Evolutionary conservation across 2,797 vertebrate genomes (phyloP).

Genomic region (Periophthalmus magnuspinnatus): DNA sequence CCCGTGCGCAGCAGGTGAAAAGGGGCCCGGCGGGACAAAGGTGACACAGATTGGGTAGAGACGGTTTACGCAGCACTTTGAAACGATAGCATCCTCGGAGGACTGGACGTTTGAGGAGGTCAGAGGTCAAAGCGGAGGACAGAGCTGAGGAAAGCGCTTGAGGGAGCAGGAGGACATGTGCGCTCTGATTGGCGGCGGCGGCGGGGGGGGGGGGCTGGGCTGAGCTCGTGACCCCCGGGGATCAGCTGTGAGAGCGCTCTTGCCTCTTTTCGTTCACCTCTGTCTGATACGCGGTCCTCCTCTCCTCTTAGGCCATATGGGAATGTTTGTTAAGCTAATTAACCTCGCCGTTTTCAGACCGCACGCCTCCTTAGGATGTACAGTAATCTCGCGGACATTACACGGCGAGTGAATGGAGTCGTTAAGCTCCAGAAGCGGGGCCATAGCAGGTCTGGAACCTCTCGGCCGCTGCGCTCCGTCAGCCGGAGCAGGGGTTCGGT

Average conservation of each 20-base stretch:
- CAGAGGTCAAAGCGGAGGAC: slow-evolving; percentile 37
- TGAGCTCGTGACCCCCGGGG: slow-evolving; percentile 3
- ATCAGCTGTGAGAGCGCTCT: not conserved
- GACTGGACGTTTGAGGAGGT: slow-evolving; percentile 24
- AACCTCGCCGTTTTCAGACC: slow-evolving; percentile 10
- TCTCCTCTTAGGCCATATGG: slow-evolving; percentile 14
- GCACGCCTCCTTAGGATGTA: not conserved
- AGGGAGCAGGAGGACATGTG: slow-evolving; percentile 25
- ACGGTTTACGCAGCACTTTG: slow-evolving; percentile 16
- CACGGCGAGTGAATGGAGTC: slow-evolving; percentile 7
- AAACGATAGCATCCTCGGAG: slow-evolving; percentile 39
- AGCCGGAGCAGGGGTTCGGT: slow-evolving; percentile 30
- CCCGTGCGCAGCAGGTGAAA: slow-evolving; percentile 15
- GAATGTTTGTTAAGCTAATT: slow-evolving; percentile 46
- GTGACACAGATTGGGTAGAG: slow-evolving; percentile 16
- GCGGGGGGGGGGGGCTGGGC: too few relatives aligned
- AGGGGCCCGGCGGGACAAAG: slow-evolving; percentile 19
- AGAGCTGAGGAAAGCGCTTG: slow-evolving; percentile 20
- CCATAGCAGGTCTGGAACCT: slow-evolving; percentile 1
- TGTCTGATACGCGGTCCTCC: not conserved
- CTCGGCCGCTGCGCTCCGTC: slow-evolving; percentile 14
- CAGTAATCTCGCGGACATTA: slow-evolving; percentile 4
- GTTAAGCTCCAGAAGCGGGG: slow-evolving; percentile 1
- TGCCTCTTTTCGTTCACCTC: not conserved
- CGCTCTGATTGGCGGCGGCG: slow-evolving; percentile 12